A percentile compares a stretch with the other conserved stretches of the same genome.
Evolutionary conservation across 2,113 vertebrate genomes (phyloP).

Genomic region (Mirza zaza): DNA sequence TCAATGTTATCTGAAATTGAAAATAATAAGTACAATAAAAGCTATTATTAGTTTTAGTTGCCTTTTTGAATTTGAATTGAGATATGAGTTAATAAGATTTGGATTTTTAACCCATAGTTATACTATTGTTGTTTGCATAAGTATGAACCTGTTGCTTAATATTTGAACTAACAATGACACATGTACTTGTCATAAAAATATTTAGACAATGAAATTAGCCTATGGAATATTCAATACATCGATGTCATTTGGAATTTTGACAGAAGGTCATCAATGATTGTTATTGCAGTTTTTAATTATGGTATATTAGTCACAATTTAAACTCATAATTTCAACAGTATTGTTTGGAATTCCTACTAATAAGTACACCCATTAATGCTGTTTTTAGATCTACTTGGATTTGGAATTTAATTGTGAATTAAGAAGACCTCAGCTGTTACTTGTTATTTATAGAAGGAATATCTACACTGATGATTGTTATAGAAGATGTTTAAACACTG

Average conservation of each 20-base stretch:
- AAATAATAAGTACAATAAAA: accelerated
- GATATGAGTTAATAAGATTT: neutral
- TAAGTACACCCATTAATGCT: accelerated
- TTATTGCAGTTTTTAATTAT: neutral
- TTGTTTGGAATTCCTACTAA: neutral
- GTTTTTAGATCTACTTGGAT: neutral
- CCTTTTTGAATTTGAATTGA: neutral
- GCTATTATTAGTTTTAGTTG: neutral
- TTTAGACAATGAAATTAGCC: neutral
- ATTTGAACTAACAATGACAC: neutral
- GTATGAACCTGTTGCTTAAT: neutral
- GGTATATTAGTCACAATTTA: neutral
- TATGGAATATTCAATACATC: neutral
- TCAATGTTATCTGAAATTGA: neutral
- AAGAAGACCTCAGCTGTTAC: neutral
- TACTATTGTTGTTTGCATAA: neutral
- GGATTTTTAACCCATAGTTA: neutral
- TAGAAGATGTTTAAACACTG: neutral
- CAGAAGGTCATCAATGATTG: neutral
- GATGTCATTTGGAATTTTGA: too few relatives aligned
- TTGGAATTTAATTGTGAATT: neutral
- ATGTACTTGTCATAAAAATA: neutral
- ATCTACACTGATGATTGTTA: too few relatives aligned
- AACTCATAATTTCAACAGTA: neutral
- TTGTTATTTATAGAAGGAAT: neutral